phyloP scores from a whole-genome alignment of 2,113 vertebrate species.

The Leuciscus idus region DNA sequence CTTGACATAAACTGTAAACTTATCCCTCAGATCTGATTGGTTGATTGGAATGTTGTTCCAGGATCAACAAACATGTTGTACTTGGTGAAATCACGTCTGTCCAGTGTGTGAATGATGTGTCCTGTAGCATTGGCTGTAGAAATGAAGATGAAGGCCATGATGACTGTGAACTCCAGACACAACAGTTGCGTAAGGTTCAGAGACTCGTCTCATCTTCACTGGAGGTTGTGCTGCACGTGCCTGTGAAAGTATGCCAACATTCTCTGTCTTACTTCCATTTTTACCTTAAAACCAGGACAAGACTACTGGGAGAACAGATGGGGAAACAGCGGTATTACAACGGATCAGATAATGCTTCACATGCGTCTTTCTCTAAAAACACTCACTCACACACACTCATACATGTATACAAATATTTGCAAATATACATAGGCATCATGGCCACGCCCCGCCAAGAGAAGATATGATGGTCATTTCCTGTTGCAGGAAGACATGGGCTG shows the following conservation, averaged over 20 bases:
- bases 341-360: neutral
- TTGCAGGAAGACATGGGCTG: constrained; percentile 5
- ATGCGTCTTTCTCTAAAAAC: neutral
- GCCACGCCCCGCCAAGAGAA: neutral
- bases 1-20: too few species aligned
- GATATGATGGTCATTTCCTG: constrained; percentile 19
- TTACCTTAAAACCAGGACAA: constrained; percentile 20
- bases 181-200: neutral
- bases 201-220: neutral
- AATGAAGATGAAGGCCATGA: neutral
- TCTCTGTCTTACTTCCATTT: constrained; percentile 24
- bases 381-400: neutral
- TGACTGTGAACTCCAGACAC: constrained; percentile 1
- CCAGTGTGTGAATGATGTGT: neutral
- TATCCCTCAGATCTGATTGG: too few species aligned
- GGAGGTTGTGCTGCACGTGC: neutral
- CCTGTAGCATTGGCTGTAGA: neutral
- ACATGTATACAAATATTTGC: neutral
- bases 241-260: constrained; percentile 5
- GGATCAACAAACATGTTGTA: too few species aligned
- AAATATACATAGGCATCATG: neutral
- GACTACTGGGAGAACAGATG: constrained; percentile 24
- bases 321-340: neutral
- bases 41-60: too few species aligned
- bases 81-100: neutral